These are phyloP conservation scores for Ameiurus melas DNA, from an alignment of 2,113 vertebrate genomes.

Conservation along the genomic window DNA sequence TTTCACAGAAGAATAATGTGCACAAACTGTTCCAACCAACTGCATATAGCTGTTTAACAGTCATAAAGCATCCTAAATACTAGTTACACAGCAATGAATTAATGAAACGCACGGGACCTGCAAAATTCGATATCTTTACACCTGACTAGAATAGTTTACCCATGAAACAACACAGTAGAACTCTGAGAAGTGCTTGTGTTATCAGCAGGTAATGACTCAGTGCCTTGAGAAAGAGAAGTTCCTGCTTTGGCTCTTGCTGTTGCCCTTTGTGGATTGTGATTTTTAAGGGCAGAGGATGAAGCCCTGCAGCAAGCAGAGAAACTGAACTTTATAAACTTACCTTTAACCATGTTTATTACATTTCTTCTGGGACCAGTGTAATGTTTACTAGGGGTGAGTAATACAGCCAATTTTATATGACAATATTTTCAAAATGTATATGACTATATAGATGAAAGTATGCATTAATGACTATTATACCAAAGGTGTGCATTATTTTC, in stretches of 20 bases:
- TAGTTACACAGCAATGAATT: background rate
- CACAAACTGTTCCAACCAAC: constrained; percentile 11
- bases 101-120: background rate
- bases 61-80: background rate
- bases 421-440: background rate
- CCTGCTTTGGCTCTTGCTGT: constrained; percentile 8
- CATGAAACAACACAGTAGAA: background rate
- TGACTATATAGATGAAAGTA: constrained; percentile 25
- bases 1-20: constrained; percentile 10
- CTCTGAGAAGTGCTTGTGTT: constrained; percentile 11
- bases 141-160: background rate
- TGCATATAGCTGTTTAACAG: background rate
- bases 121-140: background rate
- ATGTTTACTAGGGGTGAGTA: background rate
- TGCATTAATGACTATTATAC: background rate
- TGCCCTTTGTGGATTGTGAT: constrained; percentile 31
- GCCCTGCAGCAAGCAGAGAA: background rate
- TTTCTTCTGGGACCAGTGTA: constrained; percentile 17
- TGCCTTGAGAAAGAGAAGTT: constrained; percentile 19
- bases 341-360: constrained; percentile 6
- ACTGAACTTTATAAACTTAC: constrained; percentile 22
- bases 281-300: constrained; percentile 16
- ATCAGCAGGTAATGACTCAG: background rate
- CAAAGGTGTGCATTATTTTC: background rate
- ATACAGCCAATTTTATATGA: background rate